These are phyloP conservation scores for Cyanistes caeruleus DNA, from an alignment of 2,113 vertebrate species.

Conservation along the genomic window DNA sequence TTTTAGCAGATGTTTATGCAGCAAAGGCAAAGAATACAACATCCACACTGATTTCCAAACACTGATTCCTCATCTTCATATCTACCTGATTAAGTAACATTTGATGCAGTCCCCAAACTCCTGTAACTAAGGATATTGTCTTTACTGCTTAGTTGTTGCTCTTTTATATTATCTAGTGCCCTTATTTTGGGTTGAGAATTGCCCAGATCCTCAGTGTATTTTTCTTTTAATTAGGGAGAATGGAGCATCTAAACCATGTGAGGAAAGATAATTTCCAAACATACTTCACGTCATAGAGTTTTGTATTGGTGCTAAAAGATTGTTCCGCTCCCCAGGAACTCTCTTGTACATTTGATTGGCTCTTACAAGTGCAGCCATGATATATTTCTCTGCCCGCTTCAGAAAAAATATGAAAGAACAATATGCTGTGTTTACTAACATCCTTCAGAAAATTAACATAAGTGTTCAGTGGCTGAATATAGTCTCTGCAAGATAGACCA, in stretches of 20 bases:
- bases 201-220: neutral
- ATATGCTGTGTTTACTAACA: neutral
- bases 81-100: neutral
- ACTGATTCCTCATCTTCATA: neutral
- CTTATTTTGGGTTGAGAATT: neutral
- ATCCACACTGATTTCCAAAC: neutral
- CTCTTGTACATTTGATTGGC: neutral
- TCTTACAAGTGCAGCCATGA: neutral
- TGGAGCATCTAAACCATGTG: neutral
- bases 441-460: neutral
- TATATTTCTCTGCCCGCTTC: neutral
- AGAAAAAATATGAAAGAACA: neutral
- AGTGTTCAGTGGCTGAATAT: neutral
- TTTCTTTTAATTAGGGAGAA: neutral
- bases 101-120: conserved; percentile 50
- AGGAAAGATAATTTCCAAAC: neutral
- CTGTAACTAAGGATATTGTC: conserved; percentile 61
- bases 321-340: neutral
- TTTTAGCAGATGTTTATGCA: neutral
- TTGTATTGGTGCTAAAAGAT: neutral
- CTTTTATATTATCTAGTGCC: neutral
- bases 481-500: neutral
- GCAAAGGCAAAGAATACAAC: neutral
- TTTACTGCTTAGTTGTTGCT: conserved; percentile 63
- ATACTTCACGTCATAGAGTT: neutral